phyloP scores from a whole-genome alignment of 2,113 vertebrate genomes.

The Petrocephalus zakoni region DNA sequence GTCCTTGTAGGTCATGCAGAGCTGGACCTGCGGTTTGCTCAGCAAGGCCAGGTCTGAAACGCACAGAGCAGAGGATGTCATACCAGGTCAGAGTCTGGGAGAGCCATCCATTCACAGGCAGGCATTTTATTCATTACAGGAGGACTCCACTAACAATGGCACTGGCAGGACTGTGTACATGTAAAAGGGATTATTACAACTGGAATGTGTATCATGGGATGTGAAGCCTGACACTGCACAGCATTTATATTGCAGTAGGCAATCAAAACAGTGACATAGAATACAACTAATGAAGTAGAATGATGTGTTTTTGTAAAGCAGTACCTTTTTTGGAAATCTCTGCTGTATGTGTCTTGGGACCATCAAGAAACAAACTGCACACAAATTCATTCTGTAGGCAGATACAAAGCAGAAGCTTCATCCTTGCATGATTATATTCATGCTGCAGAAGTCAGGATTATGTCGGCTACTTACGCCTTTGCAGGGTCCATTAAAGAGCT shows the following conservation, averaged over 20 bases:
- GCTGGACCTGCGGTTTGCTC: constrained; percentile 64
- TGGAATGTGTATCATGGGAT: not conserved
- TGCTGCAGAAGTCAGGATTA: not conserved
- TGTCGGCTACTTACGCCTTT: constrained; percentile 47
- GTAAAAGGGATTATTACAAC: not conserved
- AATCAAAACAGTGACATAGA: not conserved
- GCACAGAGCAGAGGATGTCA: not conserved
- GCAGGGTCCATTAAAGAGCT: constrained; percentile 66
- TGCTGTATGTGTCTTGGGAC: constrained; percentile 40
- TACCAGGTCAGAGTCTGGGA: too few species aligned
- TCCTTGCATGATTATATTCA: not conserved
- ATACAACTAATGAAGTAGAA: not conserved
- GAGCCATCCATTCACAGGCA: not conserved
- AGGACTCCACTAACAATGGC: not conserved
- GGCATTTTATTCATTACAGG: not conserved
- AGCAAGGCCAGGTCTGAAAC: constrained; percentile 38
- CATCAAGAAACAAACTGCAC: constrained; percentile 72
- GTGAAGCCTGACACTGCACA: not conserved
- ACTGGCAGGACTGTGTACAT: not conserved
- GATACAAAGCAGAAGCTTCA: not conserved
- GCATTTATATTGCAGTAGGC: not conserved
- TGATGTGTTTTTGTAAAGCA: not conserved
- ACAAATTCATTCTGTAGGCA: constrained; percentile 70
- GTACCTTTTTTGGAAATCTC: constrained; percentile 32
- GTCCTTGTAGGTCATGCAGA: constrained; percentile 60